Evolutionary conservation across 1,140 invertebrate genomes (phyloP), one percentile per base, ranked within the genome.

Genomic region (Saccostrea glomerata): DNA sequence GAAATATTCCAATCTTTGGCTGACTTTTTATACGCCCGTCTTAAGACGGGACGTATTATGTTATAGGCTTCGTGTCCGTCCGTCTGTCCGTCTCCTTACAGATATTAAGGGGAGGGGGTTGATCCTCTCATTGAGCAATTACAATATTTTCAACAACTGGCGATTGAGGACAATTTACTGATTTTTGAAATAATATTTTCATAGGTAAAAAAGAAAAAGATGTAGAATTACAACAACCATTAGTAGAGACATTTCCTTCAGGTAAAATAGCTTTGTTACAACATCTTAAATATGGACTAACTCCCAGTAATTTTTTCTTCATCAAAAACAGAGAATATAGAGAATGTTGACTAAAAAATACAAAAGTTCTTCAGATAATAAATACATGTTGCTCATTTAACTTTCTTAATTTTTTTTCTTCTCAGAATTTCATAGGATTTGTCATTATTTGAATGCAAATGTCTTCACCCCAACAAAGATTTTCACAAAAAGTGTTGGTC

Each of bases 371-470:
- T 58, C 4, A 58, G 56, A 20, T 11, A 20, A 60, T 0, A 15
- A 60, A 60, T 60, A 20, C 20, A 17, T 25, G 66, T 25, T 73
- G 2, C 9, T 73, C 11, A 73, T 73, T 25, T 12, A 25, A 73
- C 6, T 30, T 36, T 23, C 11, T 30, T 77, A 12, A 15, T 77
- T 77, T 36, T 40, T 77, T 77, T 77, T 40, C 23, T 30, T 25
- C n/a, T 23, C 70, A 77, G 70, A 77, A 0, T 17, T 77, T 77
- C 70, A 17, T 17, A 77, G 70, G 30, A 77, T 25, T 77, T 77
- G 70, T 30, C 70, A 77, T 36, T 77, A 77, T 77, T 77, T 77
- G 70, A 77, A 5, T 12, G 70, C 70, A 25, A 77, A 77, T 77
- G 70, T 77, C 13, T 77, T 77, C 70, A 36, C 30, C 70, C 25